Evolutionary conservation across 2,888 invertebrate species (phyloP).

Genomic region (Drepana falcataria): DNA sequence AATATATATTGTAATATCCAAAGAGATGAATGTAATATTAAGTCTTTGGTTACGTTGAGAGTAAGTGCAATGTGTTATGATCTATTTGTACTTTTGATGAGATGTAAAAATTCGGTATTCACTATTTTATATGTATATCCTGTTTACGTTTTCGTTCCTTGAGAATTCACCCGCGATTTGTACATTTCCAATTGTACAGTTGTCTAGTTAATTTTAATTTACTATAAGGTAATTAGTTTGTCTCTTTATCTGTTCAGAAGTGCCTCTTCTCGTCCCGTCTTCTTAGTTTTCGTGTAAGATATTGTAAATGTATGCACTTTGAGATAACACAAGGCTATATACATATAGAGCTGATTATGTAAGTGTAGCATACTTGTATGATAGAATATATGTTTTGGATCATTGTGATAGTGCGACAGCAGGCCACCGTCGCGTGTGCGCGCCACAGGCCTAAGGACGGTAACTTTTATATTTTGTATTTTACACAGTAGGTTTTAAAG

Average conservation of each 20-base stretch:
- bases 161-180: constrained; percentile 34
- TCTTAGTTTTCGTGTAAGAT: constrained; percentile 66
- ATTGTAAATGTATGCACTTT: constrained; percentile 63
- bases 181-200: constrained; percentile 50
- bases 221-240: constrained; percentile 37
- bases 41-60: constrained; percentile 55
- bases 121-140: constrained; percentile 60
- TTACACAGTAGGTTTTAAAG: constrained; percentile 48
- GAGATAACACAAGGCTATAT: constrained; percentile 62
- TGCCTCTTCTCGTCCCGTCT: constrained; percentile 67
- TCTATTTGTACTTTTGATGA: constrained; percentile 39
- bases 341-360: constrained; percentile 50
- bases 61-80: constrained; percentile 58
- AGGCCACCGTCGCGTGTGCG: constrained; percentile 12
- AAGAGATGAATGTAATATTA: constrained; percentile 52
- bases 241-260: constrained; percentile 62
- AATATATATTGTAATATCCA: constrained; percentile 59
- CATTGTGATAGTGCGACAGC: constrained; percentile 46
- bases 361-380: constrained; percentile 47
- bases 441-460: constrained; percentile 44
- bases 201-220: constrained; percentile 51
- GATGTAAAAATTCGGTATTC: constrained; percentile 45
- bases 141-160: constrained; percentile 38
- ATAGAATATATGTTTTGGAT: constrained; percentile 42
- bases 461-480: constrained; percentile 55